Evolutionary conservation across 2,797 vertebrate species (phyloP).

Genomic region (Carduelis carduelis): DNA sequence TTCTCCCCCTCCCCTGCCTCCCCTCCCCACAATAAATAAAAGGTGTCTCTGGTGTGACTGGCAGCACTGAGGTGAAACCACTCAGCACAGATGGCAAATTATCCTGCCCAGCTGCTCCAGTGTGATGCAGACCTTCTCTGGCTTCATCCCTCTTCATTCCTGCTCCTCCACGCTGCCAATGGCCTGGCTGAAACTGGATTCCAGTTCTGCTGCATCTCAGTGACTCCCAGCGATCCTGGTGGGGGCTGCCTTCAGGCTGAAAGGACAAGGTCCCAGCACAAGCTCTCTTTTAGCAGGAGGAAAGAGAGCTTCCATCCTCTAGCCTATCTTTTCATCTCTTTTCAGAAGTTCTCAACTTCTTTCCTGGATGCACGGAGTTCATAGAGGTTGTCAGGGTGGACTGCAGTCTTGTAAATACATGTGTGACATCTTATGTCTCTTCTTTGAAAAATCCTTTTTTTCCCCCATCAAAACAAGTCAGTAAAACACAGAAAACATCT

Average conservation of each 20-base stretch:
- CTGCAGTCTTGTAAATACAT: neutral
- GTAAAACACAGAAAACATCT: slow-evolving; percentile 18
- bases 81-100: slow-evolving; percentile 61
- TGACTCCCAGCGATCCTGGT: neutral
- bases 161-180: neutral
- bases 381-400: neutral
- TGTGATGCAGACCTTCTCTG: neutral
- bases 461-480: neutral
- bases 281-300: neutral
- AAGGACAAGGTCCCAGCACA: neutral
- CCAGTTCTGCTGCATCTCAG: neutral
- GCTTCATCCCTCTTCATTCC: neutral
- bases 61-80: slow-evolving; percentile 41
- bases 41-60: neutral
- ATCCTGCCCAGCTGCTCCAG: slow-evolving; percentile 47
- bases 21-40: neutral
- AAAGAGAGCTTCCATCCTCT: neutral
- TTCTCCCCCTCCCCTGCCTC: neutral
- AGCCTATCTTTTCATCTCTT: neutral
- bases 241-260: neutral
- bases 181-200: neutral
- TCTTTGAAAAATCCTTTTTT: neutral
- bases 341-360: neutral
- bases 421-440: neutral
- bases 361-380: neutral